These are phyloP conservation scores for Chrysochloris asiatica DNA, from an alignment of 2,113 vertebrate genomes.

Conservation along the genomic window DNA sequence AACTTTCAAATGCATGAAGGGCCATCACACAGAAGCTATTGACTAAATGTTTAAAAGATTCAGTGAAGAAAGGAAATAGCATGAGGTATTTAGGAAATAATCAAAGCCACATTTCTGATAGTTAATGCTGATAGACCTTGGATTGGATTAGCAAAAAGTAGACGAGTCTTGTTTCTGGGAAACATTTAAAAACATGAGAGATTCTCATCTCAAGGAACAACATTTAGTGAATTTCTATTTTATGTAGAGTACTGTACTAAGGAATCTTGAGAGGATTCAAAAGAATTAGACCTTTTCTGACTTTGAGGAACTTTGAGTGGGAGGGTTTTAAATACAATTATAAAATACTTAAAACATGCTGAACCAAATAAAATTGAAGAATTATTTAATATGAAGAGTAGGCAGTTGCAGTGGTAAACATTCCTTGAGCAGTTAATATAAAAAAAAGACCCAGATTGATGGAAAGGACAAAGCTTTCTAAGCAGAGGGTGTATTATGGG, in stretches of 20 bases:
- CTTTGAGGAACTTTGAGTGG: slow-evolving; percentile 2
- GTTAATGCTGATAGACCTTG: neutral
- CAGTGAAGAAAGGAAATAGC: neutral
- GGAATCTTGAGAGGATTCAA: slow-evolving; percentile 33
- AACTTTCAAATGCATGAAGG: neutral
- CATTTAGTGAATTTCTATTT: slow-evolving; percentile 52
- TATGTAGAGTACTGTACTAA: neutral
- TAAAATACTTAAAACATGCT: neutral
- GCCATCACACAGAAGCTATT: neutral
- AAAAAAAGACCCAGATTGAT: neutral
- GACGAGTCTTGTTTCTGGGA: slow-evolving; percentile 35
- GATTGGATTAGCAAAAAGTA: slow-evolving; percentile 12
- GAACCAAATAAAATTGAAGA: neutral
- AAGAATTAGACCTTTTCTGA: slow-evolving; percentile 32
- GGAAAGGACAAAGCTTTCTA: neutral
- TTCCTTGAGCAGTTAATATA: neutral
- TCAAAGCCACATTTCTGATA: neutral
- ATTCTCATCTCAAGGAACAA: slow-evolving; percentile 34
- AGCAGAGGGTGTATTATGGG: neutral
- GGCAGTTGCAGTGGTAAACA: neutral
- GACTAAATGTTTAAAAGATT: neutral
- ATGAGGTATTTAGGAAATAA: slow-evolving; percentile 13
- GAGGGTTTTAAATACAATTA: neutral
- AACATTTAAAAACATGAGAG: slow-evolving; percentile 52
- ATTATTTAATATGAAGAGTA: neutral